Percentiles rank a stretch among this genome's conserved stretches.
Evolutionary conservation across 2,888 invertebrate species (phyloP).

Genomic region (Lasioglossum lativentre): DNA sequence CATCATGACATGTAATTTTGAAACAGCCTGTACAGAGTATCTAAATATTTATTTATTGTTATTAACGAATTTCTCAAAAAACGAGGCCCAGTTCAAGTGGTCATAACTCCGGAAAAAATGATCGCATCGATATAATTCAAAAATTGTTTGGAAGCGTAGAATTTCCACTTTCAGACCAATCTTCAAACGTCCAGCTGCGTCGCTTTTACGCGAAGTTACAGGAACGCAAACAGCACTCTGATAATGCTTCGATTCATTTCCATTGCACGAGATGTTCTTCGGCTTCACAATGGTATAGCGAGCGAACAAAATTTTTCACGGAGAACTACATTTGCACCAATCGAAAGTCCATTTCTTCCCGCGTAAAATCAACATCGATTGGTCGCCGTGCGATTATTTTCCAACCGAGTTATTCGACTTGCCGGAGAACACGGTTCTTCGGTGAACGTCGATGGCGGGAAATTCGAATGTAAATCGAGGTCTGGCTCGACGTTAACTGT

Average conservation of each 20-base stretch:
- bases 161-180: background rate
- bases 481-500: conserved; percentile 20
- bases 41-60: background rate
- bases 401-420: background rate
- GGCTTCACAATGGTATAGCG: background rate
- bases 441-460: background rate
- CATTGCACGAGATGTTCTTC: background rate
- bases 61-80: background rate
- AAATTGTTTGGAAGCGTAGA: background rate
- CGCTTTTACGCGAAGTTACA: background rate
- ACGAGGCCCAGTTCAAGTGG: no score
- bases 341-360: background rate
- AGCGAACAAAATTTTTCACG: background rate
- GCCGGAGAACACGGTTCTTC: background rate
- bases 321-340: background rate
- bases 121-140: background rate
- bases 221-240: background rate
- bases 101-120: background rate
- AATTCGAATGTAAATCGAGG: conserved; percentile 11
- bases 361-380: background rate
- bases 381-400: background rate
- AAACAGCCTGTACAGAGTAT: background rate
- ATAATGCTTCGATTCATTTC: background rate
- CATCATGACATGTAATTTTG: no score
- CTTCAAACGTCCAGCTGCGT: background rate